These are phyloP conservation scores for Trichechus manatus DNA, from an alignment of 2,113 vertebrate species.

Conservation along the genomic window DNA sequence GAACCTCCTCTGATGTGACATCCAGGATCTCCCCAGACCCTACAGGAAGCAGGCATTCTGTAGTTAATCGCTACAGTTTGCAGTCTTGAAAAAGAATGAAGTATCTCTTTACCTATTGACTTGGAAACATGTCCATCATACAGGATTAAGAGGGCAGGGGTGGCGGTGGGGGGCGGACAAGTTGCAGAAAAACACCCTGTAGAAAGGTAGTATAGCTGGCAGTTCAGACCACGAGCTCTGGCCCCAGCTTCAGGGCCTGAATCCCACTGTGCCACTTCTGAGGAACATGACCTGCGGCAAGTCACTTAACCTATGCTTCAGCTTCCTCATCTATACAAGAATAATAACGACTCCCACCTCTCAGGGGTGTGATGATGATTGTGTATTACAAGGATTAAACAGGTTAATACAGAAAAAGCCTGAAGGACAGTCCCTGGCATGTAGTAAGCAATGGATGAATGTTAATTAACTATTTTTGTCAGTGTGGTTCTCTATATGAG, in stretches of 20 bases:
- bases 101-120: not conserved
- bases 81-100: not conserved
- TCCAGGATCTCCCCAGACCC: slow-evolving; percentile 73
- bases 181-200: rapidly evolving
- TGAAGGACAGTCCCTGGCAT: not conserved
- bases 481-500: not conserved
- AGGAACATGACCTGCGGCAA: not conserved
- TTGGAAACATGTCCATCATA: not conserved
- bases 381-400: not conserved
- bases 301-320: not conserved
- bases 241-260: not conserved
- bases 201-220: not conserved
- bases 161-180: not conserved
- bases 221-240: not conserved
- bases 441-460: not conserved
- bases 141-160: not conserved
- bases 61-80: not conserved
- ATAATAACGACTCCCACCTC: not conserved
- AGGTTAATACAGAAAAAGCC: not conserved
- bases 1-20: slow-evolving; percentile 53
- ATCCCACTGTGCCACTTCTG: too few relatives aligned
- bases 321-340: not conserved
- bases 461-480: not conserved
- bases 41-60: slow-evolving; percentile 59
- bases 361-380: not conserved